Evolutionary conservation across 2,888 invertebrate species (phyloP).

Genomic region (Melieria crassipennis): DNA sequence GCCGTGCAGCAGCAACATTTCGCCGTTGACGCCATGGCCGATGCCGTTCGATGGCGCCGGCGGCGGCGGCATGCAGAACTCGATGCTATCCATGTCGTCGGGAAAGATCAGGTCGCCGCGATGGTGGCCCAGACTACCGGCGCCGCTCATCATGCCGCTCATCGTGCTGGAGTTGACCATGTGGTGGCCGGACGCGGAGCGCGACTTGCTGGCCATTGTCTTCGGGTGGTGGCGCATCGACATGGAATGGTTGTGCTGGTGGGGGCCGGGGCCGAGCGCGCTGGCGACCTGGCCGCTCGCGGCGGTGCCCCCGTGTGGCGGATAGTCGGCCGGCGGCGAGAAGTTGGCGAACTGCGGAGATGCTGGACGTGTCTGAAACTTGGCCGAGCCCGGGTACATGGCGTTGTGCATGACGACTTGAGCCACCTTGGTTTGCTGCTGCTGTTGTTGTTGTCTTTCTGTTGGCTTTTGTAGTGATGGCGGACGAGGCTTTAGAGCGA

Average conservation of each 20-base stretch:
- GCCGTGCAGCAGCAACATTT: slow-evolving; percentile 52
- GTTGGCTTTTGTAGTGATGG: no score
- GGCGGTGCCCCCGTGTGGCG: slow-evolving; percentile 63
- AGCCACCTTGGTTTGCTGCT: slow-evolving; percentile 36
- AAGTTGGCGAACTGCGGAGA: slow-evolving; percentile 74
- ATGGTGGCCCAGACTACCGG: slow-evolving; percentile 55
- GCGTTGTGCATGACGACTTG: slow-evolving; percentile 44
- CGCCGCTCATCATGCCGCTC: slow-evolving; percentile 50
- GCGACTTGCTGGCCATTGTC: slow-evolving; percentile 38
- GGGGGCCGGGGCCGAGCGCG: slow-evolving; percentile 45
- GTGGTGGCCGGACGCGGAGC: slow-evolving; percentile 44
- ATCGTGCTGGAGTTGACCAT: slow-evolving; percentile 50
- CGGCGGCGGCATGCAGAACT: slow-evolving; percentile 62
- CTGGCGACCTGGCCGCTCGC: slow-evolving; percentile 26
- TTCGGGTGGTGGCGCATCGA: slow-evolving; percentile 55
- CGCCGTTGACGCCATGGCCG: slow-evolving; percentile 48
- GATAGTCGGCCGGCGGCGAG: slow-evolving; percentile 79
- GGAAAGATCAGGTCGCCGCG: slow-evolving; percentile 62
- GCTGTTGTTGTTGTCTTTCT: no score
- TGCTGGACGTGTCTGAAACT: slow-evolving; percentile 62
- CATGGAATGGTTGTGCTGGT: slow-evolving; percentile 41
- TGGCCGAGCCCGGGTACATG: slow-evolving; percentile 61
- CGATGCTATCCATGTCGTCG: slow-evolving; percentile 64
- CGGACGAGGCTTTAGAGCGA: no score
- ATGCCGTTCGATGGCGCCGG: slow-evolving; percentile 54